Evolutionary conservation across 2,888 invertebrate species (phyloP).

Genomic region (Stenurella melanura): DNA sequence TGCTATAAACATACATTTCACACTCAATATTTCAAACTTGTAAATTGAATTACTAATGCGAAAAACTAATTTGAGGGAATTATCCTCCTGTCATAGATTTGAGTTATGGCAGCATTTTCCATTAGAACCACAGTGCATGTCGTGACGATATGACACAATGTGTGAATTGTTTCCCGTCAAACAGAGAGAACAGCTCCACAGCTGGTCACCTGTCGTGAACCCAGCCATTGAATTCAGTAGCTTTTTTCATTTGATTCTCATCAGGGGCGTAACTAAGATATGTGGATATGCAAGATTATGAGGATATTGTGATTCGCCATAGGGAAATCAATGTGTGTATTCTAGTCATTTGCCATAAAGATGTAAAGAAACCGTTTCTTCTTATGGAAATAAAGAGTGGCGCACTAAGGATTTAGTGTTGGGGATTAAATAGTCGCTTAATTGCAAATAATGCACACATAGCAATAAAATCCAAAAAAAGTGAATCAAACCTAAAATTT

Average conservation of each 20-base stretch:
- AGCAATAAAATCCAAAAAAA: no score
- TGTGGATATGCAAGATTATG: neutral
- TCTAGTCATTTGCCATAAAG: neutral
- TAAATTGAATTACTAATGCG: conserved; percentile 32
- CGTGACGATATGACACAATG: conserved; percentile 38
- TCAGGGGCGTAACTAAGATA: conserved; percentile 4
- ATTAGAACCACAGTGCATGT: conserved; percentile 28
- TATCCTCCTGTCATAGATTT: conserved; percentile 39
- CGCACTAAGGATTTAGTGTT: no score
- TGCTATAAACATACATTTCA: conserved; percentile 16
- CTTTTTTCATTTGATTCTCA: neutral
- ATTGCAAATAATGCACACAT: no score
- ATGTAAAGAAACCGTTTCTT: neutral
- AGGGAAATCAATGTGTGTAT: neutral
- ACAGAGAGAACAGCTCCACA: conserved; percentile 29
- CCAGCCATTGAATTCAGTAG: neutral
- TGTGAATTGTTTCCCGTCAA: conserved; percentile 27
- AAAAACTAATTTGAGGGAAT: conserved; percentile 43
- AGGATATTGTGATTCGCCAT: neutral
- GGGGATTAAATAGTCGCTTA: no score
- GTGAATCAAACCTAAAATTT: no score
- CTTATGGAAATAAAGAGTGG: no score
- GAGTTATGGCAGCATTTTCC: conserved; percentile 38
- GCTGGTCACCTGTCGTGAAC: conserved; percentile 20
- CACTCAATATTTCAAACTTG: conserved; percentile 18